Base-by-base conservation (phyloP, 2,888 invertebrate species). In the Ceratothoa steindachneri region DNA sequence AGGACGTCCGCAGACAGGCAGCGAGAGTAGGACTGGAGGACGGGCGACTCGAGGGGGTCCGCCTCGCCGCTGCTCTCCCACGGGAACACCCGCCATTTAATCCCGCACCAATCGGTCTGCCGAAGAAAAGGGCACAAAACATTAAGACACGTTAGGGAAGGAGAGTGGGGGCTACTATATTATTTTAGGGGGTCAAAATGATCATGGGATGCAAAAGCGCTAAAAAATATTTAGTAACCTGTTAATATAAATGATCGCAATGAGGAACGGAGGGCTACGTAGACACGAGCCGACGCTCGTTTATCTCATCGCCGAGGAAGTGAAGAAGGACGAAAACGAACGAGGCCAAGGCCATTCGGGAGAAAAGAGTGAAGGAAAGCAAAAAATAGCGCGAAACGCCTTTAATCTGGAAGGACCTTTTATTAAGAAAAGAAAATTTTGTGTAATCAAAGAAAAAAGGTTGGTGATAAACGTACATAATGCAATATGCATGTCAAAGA, bases 101-200 rank as follows among this genome's bases (percentile, higher is more conserved):
- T 97, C 85, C 97, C 97, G 88, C 95, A 94, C 85, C 97, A 89
- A 89, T 99, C 98, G 87, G 98, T 97, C 97, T 98, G 89, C 15
- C 81, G 80, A 81, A 74, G 77, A 71, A 64, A 66, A 30, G 64
- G 28, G 19, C n/a, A 24, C 29, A 60, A 68, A 28, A 29, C 55
- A 68, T 24, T 31, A 19, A 53, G 27, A 29, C 12, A 53, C 24
- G 19, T 53, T 22, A 24, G 19, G 19, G 24, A 5, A 53, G 3
- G 53, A 9, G 53, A n/a, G n/a, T n/a, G n/a, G 51, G n/a, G n/a
- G 51, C 51, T 60, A 19, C 19, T 19, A 60, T n/a, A 60, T 60
- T 51, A n/a, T 51, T 15, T 12, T 15, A 12, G 51, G 51, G 12
- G n/a, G 12, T 9, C 51, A 51, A 12, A n/a, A n/a, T 9, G 51